phyloP scores from a whole-genome alignment of 2,797 vertebrate genomes.

The Acanthiza pusilla region DNA sequence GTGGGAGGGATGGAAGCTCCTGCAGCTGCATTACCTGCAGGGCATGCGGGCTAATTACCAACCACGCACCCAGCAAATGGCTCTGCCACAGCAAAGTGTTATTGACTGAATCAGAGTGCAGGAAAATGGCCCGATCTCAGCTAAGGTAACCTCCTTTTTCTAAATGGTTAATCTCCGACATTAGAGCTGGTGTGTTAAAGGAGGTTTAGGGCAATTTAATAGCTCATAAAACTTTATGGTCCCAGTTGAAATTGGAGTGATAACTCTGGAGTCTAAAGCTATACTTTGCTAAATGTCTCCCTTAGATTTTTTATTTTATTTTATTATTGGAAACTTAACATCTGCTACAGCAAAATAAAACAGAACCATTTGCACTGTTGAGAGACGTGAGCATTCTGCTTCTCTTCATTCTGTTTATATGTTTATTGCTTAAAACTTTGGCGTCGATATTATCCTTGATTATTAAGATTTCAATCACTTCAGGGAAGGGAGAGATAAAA shows the following conservation, averaged over 20 bases:
- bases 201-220: slow-evolving; percentile 76
- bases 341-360: slow-evolving; percentile 62
- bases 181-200: slow-evolving; percentile 64
- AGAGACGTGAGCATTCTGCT: slow-evolving; percentile 34
- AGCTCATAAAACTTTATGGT: slow-evolving; percentile 78
- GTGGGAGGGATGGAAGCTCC: background rate
- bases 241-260: slow-evolving; percentile 72
- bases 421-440: slow-evolving; percentile 65
- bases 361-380: slow-evolving; percentile 3
- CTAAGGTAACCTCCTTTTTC: slow-evolving; percentile 57
- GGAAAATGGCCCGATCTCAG: background rate
- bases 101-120: slow-evolving; percentile 1
- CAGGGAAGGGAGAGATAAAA: background rate
- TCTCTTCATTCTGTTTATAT: slow-evolving; percentile 47
- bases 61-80: background rate
- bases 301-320: slow-evolving; percentile 62
- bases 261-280: slow-evolving; percentile 62
- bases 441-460: background rate
- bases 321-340: slow-evolving; percentile 67
- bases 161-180: slow-evolving; percentile 56
- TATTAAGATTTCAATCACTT: slow-evolving; percentile 36
- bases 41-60: background rate
- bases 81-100: background rate
- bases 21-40: slow-evolving; percentile 13
- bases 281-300: slow-evolving; percentile 57